phyloP scores from a whole-genome alignment of 2,888 invertebrate genomes.

The Noctuana brunneofusca region DNA sequence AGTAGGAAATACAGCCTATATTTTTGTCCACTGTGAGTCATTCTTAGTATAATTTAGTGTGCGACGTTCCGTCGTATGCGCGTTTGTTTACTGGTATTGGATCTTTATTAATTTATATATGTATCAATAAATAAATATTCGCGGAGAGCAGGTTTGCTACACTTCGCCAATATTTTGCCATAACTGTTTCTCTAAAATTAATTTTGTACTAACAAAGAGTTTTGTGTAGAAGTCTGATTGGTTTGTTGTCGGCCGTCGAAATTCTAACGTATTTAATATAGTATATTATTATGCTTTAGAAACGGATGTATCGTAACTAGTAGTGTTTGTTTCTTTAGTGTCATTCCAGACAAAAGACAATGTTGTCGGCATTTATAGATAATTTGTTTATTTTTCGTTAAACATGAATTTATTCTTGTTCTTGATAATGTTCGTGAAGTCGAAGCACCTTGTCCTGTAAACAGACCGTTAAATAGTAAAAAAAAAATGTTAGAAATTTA shows the following conservation, averaged over 20 bases:
- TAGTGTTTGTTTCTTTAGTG: slow-evolving; percentile 60
- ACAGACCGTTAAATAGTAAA: slow-evolving; percentile 54
- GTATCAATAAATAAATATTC: slow-evolving; percentile 54
- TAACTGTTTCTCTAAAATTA: slow-evolving; percentile 62
- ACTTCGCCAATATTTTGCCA: slow-evolving; percentile 81
- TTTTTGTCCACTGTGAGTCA: slow-evolving; percentile 42
- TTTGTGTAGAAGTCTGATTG: slow-evolving; percentile 60
- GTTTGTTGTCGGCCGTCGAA: slow-evolving; percentile 59
- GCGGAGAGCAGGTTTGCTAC: slow-evolving; percentile 61
- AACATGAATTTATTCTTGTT: slow-evolving; percentile 44
- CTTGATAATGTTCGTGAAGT: slow-evolving; percentile 54
- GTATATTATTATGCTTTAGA: slow-evolving; percentile 52
- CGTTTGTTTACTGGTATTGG: slow-evolving; percentile 56
- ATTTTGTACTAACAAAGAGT: slow-evolving; percentile 62
- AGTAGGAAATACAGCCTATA: not conserved
- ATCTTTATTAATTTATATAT: slow-evolving; percentile 54
- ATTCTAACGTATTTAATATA: slow-evolving; percentile 70
- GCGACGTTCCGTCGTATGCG: slow-evolving; percentile 55
- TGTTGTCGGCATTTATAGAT: slow-evolving; percentile 81
- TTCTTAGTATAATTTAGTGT: slow-evolving; percentile 52
- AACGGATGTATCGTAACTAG: slow-evolving; percentile 56
- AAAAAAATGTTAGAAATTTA: slow-evolving; percentile 58
- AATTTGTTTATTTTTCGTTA: slow-evolving; percentile 56
- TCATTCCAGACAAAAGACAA: slow-evolving; percentile 83
- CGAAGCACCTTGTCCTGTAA: slow-evolving; percentile 54